phyloP scores from a whole-genome alignment of 2,888 invertebrate genomes.

The Chironomus riparius region DNA sequence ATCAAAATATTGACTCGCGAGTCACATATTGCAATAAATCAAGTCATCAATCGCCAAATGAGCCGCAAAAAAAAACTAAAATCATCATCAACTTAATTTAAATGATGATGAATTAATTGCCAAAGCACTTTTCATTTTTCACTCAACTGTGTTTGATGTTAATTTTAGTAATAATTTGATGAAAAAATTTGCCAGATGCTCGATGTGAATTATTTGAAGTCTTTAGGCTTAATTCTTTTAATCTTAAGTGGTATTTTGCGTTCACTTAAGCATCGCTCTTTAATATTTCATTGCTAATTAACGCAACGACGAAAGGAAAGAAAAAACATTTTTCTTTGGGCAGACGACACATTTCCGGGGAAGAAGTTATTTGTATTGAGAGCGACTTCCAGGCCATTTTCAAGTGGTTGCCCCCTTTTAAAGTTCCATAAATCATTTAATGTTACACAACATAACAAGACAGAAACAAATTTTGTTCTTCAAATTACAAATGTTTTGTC shows the following conservation, averaged over 20 bases:
- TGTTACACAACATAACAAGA: conserved; percentile 1
- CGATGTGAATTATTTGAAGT: neutral
- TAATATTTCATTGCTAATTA: conserved; percentile 15
- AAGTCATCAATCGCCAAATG: conserved; percentile 23
- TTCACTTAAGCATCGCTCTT: neutral
- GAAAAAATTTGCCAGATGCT: neutral
- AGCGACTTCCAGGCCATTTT: neutral
- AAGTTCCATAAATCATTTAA: conserved; percentile 15
- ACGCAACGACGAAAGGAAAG: neutral
- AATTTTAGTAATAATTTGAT: neutral
- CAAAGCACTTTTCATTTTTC: neutral
- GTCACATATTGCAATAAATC: too few species aligned
- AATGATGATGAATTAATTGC: neutral
- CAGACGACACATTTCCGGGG: conserved; percentile 24
- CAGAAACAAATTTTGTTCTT: neutral
- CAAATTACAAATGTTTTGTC: neutral
- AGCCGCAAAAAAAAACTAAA: neutral
- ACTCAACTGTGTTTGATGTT: neutral
- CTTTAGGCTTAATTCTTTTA: neutral
- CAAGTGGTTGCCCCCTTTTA: conserved; percentile 8
- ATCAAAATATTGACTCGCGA: too few species aligned
- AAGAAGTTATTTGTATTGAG: neutral
- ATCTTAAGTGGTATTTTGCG: neutral
- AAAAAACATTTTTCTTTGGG: neutral
- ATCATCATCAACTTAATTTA: neutral